phyloP scores from a whole-genome alignment of 2,797 vertebrate species.

The Acanthopagrus latus region DNA sequence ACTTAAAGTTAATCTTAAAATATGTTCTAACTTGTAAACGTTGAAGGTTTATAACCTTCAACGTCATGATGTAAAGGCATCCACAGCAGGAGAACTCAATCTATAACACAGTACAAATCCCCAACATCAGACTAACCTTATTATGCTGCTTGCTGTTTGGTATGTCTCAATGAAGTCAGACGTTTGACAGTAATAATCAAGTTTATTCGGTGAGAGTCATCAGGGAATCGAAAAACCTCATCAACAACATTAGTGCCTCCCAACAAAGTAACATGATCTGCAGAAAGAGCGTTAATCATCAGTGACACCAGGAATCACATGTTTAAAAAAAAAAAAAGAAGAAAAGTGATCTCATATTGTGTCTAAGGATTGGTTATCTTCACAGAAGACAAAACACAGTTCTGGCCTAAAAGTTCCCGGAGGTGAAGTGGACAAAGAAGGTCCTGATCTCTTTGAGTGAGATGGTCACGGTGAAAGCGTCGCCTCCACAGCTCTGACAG shows the following conservation, averaged over 20 bases:
- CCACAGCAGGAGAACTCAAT: background rate
- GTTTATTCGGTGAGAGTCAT: slow-evolving; percentile 55
- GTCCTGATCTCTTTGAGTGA: slow-evolving; percentile 92
- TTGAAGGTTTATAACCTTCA: too few relatives aligned
- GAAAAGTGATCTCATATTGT: background rate
- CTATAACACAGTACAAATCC: background rate
- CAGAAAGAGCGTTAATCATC: slow-evolving; percentile 40
- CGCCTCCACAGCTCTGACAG: background rate
- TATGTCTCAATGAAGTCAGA: background rate
- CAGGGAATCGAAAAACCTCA: background rate
- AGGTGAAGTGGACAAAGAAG: slow-evolving; percentile 89
- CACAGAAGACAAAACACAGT: slow-evolving; percentile 64
- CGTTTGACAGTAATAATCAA: slow-evolving; percentile 46
- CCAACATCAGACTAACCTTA: slow-evolving; percentile 1
- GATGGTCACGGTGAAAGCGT: slow-evolving; percentile 83
- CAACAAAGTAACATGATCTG: slow-evolving; percentile 38
- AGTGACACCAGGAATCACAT: background rate
- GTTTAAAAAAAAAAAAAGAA: too few relatives aligned
- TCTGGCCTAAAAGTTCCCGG: slow-evolving; percentile 34
- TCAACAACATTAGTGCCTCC: slow-evolving; percentile 8
- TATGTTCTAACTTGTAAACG: too few relatives aligned
- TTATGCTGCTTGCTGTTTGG: background rate
- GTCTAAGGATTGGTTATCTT: slow-evolving; percentile 51
- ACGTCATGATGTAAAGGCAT: too few relatives aligned
- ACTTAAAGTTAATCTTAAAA: too few relatives aligned